Base-by-base conservation (phyloP, 2,797 vertebrate genomes). In the Echiichthys vipera region DNA sequence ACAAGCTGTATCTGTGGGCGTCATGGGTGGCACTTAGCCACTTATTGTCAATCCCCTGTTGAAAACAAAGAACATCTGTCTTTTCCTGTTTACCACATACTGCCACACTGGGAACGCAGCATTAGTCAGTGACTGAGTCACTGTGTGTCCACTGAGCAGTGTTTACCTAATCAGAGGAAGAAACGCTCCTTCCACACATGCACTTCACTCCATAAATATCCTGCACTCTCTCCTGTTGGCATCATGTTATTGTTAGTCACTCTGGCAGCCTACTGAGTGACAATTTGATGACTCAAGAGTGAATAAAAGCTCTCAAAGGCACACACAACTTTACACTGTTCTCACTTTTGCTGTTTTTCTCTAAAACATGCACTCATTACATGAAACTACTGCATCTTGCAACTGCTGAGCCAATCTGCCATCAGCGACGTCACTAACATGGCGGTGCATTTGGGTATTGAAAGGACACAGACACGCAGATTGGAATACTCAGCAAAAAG, bases 11-110 rank as follows among this genome's bases (percentile, higher is more conserved):
- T 57, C 18, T 36, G 32, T 47, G 65, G 42, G 42, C 3, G 5
- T 22, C 0, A 13, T 39, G 32, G 30, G 53, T 67, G 42, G 42
- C 53, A 47, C 42, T 46, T 12, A 67, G 18, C 22, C n/a, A 0
- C 22, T 37, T 56, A 37, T 29, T 39, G 53, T 46, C 53, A 37
- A 17, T 37, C 53, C 18, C 30, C 32, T 37, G 65, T 20, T 45
- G 40, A 55, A 67, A 56, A 37, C 53, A 67, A 67, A 67, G 43
- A 40, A 57, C 32, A 58, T 57, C 65, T 30, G 25, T 39, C 43
- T 29, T 46, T 67, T 68, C 42, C 32, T 56, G 65, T 57, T 34
- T 29, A 30, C 43, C 54, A 58, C 32, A 39, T 49, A 30, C 43
- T 24, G 43, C 24, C 25, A 49, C 43, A 40, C 18, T 47, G 54